These are phyloP conservation scores for Upupa epops DNA, from an alignment of 2,113 vertebrate species.

Conservation along the genomic window DNA sequence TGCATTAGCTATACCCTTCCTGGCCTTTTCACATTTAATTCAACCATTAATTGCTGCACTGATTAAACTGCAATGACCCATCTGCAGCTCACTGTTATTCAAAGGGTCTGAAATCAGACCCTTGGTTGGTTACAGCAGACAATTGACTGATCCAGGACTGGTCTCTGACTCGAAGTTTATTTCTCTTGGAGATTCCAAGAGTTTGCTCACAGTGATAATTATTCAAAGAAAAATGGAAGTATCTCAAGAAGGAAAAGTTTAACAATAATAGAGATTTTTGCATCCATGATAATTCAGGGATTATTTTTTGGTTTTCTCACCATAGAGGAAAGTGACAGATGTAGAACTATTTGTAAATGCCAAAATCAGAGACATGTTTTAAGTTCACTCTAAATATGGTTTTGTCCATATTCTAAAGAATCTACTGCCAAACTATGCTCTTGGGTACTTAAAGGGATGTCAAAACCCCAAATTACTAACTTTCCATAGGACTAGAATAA, in stretches of 20 bases:
- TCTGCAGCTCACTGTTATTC: neutral
- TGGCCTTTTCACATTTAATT: neutral
- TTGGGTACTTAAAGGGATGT: neutral
- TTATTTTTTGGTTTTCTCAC: neutral
- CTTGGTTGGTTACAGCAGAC: neutral
- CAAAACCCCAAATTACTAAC: fast-evolving
- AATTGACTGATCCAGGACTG: neutral
- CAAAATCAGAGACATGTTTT: neutral
- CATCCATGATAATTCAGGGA: neutral
- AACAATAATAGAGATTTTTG: neutral
- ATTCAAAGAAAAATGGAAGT: neutral
- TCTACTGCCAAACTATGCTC: neutral
- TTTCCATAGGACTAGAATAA: neutral
- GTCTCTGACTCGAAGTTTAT: neutral
- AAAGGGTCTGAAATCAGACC: neutral
- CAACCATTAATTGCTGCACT: neutral
- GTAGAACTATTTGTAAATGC: neutral
- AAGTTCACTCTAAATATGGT: neutral
- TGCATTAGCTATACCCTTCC: neutral
- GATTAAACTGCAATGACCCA: neutral
- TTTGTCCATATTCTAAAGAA: neutral
- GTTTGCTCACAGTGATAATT: neutral
- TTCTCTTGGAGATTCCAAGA: neutral
- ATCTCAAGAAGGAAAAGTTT: neutral
- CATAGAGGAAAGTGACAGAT: neutral